phyloP scores from a whole-genome alignment of 2,888 invertebrate genomes.

The Dryadula phaetusa region DNA sequence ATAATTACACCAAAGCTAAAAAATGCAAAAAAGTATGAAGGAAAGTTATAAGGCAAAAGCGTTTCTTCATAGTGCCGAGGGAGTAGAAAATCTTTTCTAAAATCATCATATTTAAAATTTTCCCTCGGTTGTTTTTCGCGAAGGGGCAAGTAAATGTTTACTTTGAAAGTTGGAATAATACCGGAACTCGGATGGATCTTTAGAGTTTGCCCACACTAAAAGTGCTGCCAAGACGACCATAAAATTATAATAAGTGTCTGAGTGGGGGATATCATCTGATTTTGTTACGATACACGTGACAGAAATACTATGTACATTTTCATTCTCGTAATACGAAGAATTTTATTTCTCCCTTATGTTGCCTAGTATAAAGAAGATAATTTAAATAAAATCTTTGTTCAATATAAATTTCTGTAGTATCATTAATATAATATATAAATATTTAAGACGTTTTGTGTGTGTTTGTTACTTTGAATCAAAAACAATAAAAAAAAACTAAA shows the following conservation, averaged over 20 bases:
- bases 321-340: background rate
- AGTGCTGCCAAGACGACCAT: conserved; percentile 12
- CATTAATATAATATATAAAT: no score
- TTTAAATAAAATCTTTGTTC: no score
- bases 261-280: background rate
- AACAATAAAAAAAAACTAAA: no score
- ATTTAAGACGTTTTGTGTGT: no score
- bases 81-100: conserved; percentile 34
- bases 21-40: background rate
- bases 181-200: conserved; percentile 13
- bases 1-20: background rate
- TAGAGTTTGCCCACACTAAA: conserved; percentile 14
- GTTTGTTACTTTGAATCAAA: no score
- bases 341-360: background rate
- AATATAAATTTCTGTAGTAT: no score
- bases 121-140: conserved; percentile 16
- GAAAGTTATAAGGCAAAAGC: conserved; percentile 5
- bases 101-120: conserved; percentile 34
- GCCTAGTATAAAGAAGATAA: no score
- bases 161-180: conserved; percentile 30
- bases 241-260: conserved; percentile 27
- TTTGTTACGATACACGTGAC: conserved; percentile 8
- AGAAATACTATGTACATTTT: conserved; percentile 2
- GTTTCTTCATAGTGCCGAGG: conserved; percentile 23
- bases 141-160: conserved; percentile 27